Evolutionary conservation across 2,797 vertebrate species (phyloP).

Genomic region (Meriones psammophilus): DNA sequence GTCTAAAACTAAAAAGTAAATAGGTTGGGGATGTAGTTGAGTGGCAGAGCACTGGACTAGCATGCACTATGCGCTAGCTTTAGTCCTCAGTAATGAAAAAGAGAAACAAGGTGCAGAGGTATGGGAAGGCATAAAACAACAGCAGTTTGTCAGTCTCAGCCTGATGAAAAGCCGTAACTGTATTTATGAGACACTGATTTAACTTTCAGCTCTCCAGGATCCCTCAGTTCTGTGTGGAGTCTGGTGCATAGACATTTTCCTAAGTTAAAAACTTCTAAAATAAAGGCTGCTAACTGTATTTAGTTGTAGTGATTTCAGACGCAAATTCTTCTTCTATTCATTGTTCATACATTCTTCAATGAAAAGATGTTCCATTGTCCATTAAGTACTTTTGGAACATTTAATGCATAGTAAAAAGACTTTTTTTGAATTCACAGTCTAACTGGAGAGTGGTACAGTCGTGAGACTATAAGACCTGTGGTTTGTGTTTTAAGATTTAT

Average conservation of each 20-base stretch:
- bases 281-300: neutral
- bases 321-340: neutral
- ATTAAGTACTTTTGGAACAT: neutral
- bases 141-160: neutral
- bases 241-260: neutral
- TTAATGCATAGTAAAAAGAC: neutral
- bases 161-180: neutral
- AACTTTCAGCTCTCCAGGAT: neutral
- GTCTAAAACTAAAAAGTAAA: neutral
- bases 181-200: neutral
- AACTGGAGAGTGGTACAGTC: neutral
- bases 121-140: neutral
- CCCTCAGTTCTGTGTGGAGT: neutral
- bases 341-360: accelerated
- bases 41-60: neutral
- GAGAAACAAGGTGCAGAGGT: neutral
- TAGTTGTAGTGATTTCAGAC: neutral
- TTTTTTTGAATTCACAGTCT: neutral
- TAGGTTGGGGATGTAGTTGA: neutral
- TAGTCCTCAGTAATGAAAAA: neutral
- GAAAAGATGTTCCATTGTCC: neutral
- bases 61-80: neutral
- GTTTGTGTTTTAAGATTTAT: neutral
- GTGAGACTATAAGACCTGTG: too few species aligned
- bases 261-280: neutral